These are phyloP conservation scores for Zele albiditarsus DNA, from an alignment of 2,888 invertebrate species.

Conservation along the genomic window DNA sequence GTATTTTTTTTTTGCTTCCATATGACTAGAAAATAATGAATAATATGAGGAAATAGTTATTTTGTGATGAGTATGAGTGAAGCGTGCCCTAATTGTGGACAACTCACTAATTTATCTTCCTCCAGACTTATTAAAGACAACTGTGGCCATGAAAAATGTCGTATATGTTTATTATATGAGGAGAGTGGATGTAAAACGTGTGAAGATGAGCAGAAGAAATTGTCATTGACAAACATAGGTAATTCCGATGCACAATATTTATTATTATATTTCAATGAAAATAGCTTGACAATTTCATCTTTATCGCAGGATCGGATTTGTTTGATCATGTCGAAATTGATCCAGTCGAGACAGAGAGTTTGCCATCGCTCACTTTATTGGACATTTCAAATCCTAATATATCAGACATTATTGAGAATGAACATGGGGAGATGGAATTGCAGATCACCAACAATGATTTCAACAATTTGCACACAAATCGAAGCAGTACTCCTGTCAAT, in stretches of 20 bases:
- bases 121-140: conserved; percentile 82
- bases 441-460: neutral
- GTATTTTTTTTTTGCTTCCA: neutral
- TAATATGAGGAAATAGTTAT: neutral
- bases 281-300: neutral
- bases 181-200: conserved; percentile 79
- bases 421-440: neutral
- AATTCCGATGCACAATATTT: conserved; percentile 53
- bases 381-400: conserved; percentile 13
- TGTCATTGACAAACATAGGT: conserved; percentile 14
- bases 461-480: neutral
- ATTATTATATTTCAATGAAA: conserved; percentile 40
- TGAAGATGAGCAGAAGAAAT: conserved; percentile 42
- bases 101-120: conserved; percentile 75
- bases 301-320: neutral
- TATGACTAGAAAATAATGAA: neutral
- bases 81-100: conserved; percentile 78
- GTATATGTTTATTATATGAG: conserved; percentile 81
- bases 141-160: conserved; percentile 86
- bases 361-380: neutral
- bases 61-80: conserved; percentile 57
- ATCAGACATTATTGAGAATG: neutral
- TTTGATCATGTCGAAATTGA: conserved; percentile 3
- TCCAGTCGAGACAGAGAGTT: neutral
- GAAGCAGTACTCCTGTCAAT: neutral